Conservation (phyloP, 2,888 invertebrate genomes). For the Aspidiotus rigidus region DNA sequence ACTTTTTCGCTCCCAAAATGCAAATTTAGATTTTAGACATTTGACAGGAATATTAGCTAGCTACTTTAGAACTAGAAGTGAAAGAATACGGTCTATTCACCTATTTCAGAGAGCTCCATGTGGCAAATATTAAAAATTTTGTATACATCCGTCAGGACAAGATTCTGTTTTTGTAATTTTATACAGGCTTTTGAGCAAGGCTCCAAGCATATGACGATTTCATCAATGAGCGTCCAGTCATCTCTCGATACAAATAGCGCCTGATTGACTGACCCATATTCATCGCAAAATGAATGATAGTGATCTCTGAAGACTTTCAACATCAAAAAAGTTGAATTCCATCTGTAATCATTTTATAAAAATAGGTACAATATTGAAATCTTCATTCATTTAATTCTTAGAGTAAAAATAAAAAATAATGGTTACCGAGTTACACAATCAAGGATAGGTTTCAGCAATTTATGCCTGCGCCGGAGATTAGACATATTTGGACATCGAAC, state of each 20-base stretch:
- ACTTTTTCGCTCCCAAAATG: background rate
- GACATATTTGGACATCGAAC: background rate
- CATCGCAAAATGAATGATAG: background rate
- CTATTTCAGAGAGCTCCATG: constrained; percentile 2
- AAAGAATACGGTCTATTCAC: background rate
- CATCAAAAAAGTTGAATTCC: background rate
- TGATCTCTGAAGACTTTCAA: background rate
- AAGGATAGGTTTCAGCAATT: background rate
- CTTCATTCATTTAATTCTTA: background rate
- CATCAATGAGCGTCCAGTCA: background rate
- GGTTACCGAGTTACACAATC: constrained; percentile 1
- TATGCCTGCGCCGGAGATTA: background rate
- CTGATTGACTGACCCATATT: background rate
- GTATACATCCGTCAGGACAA: background rate
- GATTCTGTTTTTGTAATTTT: constrained; percentile 3
- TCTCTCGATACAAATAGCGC: background rate
- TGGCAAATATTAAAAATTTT: constrained; percentile 12
- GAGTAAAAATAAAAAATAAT: background rate
- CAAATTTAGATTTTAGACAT: background rate
- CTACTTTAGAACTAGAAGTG: too few species aligned
- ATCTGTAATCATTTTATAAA: background rate
- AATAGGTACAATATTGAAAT: background rate
- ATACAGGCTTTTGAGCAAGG: background rate
- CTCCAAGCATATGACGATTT: background rate
- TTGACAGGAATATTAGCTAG: too few species aligned